Evolutionary conservation across 2,888 invertebrate genomes (phyloP), one percentile per base, ranked within the genome.

Genomic region (Aphidoletes aphidimyza): DNA sequence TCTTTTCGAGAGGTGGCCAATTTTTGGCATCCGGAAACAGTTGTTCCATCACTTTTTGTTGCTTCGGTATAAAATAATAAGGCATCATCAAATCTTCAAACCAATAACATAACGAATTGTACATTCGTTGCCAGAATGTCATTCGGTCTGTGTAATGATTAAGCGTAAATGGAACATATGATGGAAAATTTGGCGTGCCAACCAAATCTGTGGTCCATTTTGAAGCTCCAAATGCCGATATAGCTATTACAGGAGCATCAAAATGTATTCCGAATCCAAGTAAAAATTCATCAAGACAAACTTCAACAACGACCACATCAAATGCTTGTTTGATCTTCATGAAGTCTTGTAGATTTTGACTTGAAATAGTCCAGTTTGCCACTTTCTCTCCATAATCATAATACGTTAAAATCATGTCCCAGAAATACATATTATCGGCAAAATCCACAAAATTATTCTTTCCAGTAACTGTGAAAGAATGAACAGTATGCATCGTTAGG

Each of bases 31-130:
- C 22, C 19, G 37, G 81, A 36, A 36, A 81, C 9, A 37, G 85
- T 87, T 11, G 88, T 86, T 84, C 87, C 87, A 1, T 87, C 86
- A 22, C 87, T 86, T 36, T 89, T 87, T 36, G 87, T 85, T 45
- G 87, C 87, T 26, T 37, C 37, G 81, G 81, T 37, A 19, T 37
- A 11, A 37, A 37, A n/a, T 19, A 19, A 0, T 3, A 8, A 6
- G 81, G 22, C 3, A 22, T n/a, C n/a, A 22, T 14, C n/a, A 81
- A 37, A n/a, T 69, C 69, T 85, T 88, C 88, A 69, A 86, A 87
- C 17, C 54, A 78, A 45, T 22, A 42, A 0, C 85, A 84, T 9
- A 87, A 9, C 0, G 87, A 86, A 81, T 88, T 88, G 69, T 86
- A 36, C 0, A 86, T 78, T 39, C 88, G 85, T 84, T 88, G 86